Base-by-base conservation (phyloP, 2,797 vertebrate species). In the Pempheris klunzingeri region DNA sequence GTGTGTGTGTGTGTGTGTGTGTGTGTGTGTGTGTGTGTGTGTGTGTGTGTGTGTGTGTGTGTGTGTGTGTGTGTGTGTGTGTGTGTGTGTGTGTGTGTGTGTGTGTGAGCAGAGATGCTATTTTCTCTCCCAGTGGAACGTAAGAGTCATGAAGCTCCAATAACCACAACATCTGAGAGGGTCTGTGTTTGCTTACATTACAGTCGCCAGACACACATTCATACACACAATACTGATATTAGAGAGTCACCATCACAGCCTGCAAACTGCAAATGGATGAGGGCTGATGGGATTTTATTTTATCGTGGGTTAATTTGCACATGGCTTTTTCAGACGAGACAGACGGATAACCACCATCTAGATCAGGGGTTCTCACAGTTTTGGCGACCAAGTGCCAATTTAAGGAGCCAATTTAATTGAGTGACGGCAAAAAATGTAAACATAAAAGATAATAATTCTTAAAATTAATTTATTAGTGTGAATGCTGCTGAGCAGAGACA, bases 41-140 rank as follows among this genome's bases (percentile, higher is more conserved):
- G n/a, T n/a, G n/a, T n/a, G n/a, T n/a, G n/a, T n/a, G n/a, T n/a
- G n/a, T n/a, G n/a, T 32, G 30, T 32, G 61, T 41, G 44, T 34
- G 46, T 44, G 24, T 32, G 30, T 32, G 61, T 41, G 44, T 34
- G 46, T 44, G 24, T 47, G 49, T 62, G 53, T 52, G 30, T 4
- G 18, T 14, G 38, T 8, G 5, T 50, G 17, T 59, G 63, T 34
- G 47, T 18, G 52, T 7, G 36, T 22, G 30, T 12, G 8, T n/a
- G 60, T 4, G 41, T 4, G 30, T 32, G 30, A 80, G 77, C 81
- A 80, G 70, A 74, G 84, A 47, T 67, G 76, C 90, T 91, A 91
- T 92, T 92, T 92, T 91, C 61, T 91, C 84, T 76, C 86, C 66
- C 80, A 64, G 54, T 71, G 90, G 89, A 91, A 90, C 88, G 86